Evolutionary conservation across 2,888 invertebrate genomes (phyloP), one percentile per base, ranked within the genome.

Genomic region (Limnephilus lunatus): DNA sequence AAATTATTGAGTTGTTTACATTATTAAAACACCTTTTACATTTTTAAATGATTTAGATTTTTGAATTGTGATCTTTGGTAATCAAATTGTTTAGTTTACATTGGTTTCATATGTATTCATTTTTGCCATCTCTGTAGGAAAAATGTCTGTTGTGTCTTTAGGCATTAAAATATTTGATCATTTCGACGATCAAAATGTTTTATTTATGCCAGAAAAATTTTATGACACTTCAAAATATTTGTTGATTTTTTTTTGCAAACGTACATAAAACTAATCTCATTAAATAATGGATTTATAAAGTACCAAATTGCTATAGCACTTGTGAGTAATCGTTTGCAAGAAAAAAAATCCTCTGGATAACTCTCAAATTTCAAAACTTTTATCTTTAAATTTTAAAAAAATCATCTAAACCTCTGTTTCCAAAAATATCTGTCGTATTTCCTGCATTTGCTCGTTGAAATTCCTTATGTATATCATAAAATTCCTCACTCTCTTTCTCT

Each of bases 361-460:
- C 9, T 25, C 68, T 68, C 7, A 68, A 68, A 25, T 68, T 68
- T 68, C 68, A 7, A 25, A 68, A 68, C 68, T 19, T 15, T 25
- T 68, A 9, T 68, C 68, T 68, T 7, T 68, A 68, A 68, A n/a
- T 9, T 7, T 48, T 44, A 12, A 15, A 3, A 9, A 68, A 68
- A n/a, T 25, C 68, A 68, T 68, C 25, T n/a, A n/a, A 25, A 31
- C 30, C 15, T 31, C 19, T 31, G 1, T 31, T 82, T 82, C 31
- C 7, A 31, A 31, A 82, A 32, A 82, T 32, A 82, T 82, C 32
- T 82, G 82, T 82, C 31, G 82, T 82, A 68, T 82, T 82, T 82
- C 82, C 31, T 82, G 82, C 82, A 82, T 82, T 82, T 82, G 82
- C 82, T 86, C 48, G 48, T n/a, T 86, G 86, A 48, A 25, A 44